A percentile compares a stretch with the other conserved stretches of the same genome.
These are phyloP conservation scores for Meteorus colon DNA, from an alignment of 2,888 invertebrate species.

Conservation along the genomic window DNA sequence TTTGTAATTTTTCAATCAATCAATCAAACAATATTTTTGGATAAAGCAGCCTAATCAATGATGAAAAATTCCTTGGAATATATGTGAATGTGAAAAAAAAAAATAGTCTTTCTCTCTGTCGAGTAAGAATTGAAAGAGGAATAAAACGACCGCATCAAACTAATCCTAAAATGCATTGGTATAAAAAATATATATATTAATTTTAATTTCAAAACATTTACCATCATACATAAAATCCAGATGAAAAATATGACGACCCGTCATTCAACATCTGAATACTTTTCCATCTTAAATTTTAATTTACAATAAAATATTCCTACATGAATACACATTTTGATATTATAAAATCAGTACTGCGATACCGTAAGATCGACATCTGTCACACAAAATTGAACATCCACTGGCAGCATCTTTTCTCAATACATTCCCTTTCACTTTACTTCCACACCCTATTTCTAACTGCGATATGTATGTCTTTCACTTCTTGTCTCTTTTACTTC, in stretches of 20 bases:
- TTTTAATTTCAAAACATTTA: background rate
- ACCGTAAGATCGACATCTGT: constrained; percentile 20
- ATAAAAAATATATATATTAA: background rate
- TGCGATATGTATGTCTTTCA: background rate
- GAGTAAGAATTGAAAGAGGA: no score
- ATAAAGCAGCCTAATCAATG: background rate
- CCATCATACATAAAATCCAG: no score
- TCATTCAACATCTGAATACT: no score
- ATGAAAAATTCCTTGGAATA: no score
- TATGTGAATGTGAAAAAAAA: no score
- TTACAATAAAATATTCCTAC: no score
- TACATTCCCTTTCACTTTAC: constrained; percentile 15
- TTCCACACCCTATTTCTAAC: constrained; percentile 4
- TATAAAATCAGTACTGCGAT: background rate
- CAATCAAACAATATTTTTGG: background rate
- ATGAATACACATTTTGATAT: background rate
- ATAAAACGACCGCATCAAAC: no score
- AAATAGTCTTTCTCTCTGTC: no score
- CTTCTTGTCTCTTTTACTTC: background rate
- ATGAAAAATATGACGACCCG: no score
- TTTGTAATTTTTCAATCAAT: background rate
- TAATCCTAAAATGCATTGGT: no score
- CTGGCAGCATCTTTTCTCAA: constrained; percentile 11
- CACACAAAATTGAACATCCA: constrained; percentile 25
- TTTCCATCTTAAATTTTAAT: no score